Evolutionary conservation across 2,888 invertebrate genomes (phyloP).

Genomic region (Physocephala rufipes): DNA sequence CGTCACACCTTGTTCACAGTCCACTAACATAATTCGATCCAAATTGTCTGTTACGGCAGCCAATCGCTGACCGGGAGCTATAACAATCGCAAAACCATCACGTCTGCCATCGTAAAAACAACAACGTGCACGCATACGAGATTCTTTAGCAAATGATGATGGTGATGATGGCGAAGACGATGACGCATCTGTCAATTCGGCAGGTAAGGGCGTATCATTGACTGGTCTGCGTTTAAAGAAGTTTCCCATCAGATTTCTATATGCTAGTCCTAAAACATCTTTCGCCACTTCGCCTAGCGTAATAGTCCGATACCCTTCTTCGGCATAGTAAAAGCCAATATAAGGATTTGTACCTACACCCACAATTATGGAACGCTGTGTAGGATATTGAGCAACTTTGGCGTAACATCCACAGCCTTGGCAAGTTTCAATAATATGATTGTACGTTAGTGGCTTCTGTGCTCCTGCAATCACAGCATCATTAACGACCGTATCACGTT

Average conservation of each 20-base stretch:
- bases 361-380: slow-evolving; percentile 79
- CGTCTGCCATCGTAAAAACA: slow-evolving; percentile 83
- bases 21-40: slow-evolving; percentile 88
- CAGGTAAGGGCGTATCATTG: slow-evolving; percentile 62
- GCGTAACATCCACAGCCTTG: slow-evolving; percentile 60
- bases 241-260: slow-evolving; percentile 82
- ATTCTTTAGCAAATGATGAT: slow-evolving; percentile 66
- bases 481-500: slow-evolving; percentile 76
- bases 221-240: slow-evolving; percentile 49
- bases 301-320: slow-evolving; percentile 86
- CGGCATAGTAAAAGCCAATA: slow-evolving; percentile 87
- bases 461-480: slow-evolving; percentile 79
- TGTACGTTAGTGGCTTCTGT: slow-evolving; percentile 75
- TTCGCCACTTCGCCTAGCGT: slow-evolving; percentile 90
- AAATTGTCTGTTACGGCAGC: slow-evolving; percentile 86
- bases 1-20: slow-evolving; percentile 80
- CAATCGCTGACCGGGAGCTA: slow-evolving; percentile 78
- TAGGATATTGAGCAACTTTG: slow-evolving; percentile 77
- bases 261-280: slow-evolving; percentile 77
- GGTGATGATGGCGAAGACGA: too few species aligned
- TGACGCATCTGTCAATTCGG: slow-evolving; percentile 45
- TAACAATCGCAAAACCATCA: slow-evolving; percentile 76
- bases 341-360: slow-evolving; percentile 85
- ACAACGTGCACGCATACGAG: slow-evolving; percentile 80
- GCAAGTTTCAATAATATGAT: slow-evolving; percentile 76